phyloP scores from a whole-genome alignment of 2,888 invertebrate species.

The Saturnia pavonia region DNA sequence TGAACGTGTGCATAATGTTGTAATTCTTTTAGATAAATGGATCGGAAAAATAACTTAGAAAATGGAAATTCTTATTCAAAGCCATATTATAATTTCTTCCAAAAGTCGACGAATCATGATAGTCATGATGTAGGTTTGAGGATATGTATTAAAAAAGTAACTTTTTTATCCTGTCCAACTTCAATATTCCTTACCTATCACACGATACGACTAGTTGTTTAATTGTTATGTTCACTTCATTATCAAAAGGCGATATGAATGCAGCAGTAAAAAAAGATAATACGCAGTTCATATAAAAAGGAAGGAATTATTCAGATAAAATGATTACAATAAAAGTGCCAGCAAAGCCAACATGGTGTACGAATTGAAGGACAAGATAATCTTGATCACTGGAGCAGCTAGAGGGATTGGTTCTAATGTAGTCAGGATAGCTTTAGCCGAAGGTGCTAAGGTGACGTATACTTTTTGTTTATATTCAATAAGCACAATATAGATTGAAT shows the following conservation, averaged over 20 bases:
- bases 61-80: too few relatives aligned
- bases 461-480: background rate
- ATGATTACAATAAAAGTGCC: background rate
- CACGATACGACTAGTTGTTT: background rate
- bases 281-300: background rate
- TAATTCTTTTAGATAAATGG: too few relatives aligned
- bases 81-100: too few relatives aligned
- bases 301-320: background rate
- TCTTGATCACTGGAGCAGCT: slow-evolving; percentile 39
- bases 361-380: slow-evolving; percentile 32
- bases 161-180: too few relatives aligned
- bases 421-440: slow-evolving; percentile 27
- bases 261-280: background rate
- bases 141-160: too few relatives aligned
- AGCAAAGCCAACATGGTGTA: slow-evolving; percentile 24
- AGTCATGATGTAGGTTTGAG: too few relatives aligned
- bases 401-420: slow-evolving; percentile 35
- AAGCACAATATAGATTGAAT: background rate
- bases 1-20: too few relatives aligned
- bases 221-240: background rate
- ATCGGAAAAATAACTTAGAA: too few relatives aligned
- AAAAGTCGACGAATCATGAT: too few relatives aligned
- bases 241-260: background rate
- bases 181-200: too few relatives aligned
- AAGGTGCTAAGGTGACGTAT: slow-evolving; percentile 29